A percentile compares a stretch with the other conserved stretches of the same genome.
Conservation (phyloP, 2,797 vertebrate genomes). For the Delichon dasypus region DNA sequence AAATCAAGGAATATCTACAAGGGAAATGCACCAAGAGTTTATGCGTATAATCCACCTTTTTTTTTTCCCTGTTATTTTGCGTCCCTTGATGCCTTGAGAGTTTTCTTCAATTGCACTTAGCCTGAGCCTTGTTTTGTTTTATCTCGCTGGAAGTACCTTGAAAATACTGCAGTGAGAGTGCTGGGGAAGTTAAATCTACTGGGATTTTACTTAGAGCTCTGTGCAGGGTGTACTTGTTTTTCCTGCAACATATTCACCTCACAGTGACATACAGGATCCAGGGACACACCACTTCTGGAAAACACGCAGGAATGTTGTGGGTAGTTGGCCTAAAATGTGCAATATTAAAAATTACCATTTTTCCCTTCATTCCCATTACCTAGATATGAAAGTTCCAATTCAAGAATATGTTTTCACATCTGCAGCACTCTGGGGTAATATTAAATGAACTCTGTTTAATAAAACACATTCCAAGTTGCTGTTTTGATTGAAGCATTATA, state of each 20-base stretch:
- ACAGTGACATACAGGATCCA: not conserved
- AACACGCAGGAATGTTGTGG: not conserved
- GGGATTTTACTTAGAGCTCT: not conserved
- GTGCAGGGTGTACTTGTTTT: not conserved
- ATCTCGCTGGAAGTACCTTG: not conserved
- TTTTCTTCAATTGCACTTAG: not conserved
- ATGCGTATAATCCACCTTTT: not conserved
- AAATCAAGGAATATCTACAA: not conserved
- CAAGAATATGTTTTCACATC: slow-evolving; percentile 21
- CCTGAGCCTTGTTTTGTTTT: not conserved
- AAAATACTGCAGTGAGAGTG: not conserved
- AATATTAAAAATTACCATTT: not conserved
- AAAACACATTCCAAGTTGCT: slow-evolving; percentile 57
- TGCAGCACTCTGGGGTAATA: slow-evolving; percentile 29
- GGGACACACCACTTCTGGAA: not conserved
- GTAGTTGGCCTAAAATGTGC: not conserved
- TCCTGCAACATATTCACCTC: not conserved
- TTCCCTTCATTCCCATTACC: not conserved
- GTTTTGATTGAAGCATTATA: slow-evolving; percentile 24
- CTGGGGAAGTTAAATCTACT: not conserved
- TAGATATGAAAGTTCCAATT: not conserved
- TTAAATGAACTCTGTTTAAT: slow-evolving; percentile 37
- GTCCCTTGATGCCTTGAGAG: not conserved
- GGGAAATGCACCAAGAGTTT: not conserved
- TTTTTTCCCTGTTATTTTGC: not conserved